A percentile compares a stretch with the other conserved stretches of the same genome.
Conservation (phyloP, 2,797 vertebrate species). For the Gadopsis marmoratus region DNA sequence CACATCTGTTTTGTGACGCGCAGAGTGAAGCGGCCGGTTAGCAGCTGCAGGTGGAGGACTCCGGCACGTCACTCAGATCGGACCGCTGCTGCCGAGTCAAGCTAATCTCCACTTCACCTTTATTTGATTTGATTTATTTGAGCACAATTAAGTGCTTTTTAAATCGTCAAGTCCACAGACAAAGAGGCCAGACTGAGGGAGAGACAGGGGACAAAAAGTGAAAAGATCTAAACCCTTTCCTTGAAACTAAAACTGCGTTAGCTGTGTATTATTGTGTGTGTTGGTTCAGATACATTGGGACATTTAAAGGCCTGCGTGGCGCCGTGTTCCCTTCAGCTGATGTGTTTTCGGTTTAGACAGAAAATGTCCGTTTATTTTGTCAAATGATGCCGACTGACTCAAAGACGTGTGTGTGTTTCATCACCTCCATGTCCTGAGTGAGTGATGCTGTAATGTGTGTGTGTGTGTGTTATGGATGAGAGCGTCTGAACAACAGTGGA, state of each 20-base stretch:
- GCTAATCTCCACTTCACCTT: background rate
- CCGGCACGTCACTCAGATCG: constrained; percentile 1
- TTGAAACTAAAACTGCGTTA: no score
- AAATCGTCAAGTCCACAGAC: background rate
- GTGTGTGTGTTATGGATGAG: constrained; percentile 21
- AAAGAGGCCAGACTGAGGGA: no score
- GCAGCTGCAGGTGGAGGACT: constrained; percentile 50
- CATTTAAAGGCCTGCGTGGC: no score
- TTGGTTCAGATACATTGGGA: no score
- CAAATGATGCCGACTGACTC: no score
- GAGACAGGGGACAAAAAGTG: background rate
- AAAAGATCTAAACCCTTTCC: background rate
- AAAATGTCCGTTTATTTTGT: background rate
- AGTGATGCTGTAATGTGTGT: constrained; percentile 7
- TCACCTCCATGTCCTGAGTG: constrained; percentile 2
- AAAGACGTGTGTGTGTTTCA: constrained; percentile 3
- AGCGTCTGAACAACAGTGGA: constrained; percentile 24
- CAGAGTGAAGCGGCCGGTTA: constrained; percentile 18
- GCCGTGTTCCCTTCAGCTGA: no score
- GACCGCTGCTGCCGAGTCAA: background rate
- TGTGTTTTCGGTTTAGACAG: no score
- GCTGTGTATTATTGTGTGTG: no score
- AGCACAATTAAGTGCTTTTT: background rate
- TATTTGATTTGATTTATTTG: no score
- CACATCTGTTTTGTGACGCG: constrained; percentile 51